Evolutionary conservation across 2,113 vertebrate species (phyloP), one percentile per base, ranked within the genome.

Genomic region (Puma concolor): DNA sequence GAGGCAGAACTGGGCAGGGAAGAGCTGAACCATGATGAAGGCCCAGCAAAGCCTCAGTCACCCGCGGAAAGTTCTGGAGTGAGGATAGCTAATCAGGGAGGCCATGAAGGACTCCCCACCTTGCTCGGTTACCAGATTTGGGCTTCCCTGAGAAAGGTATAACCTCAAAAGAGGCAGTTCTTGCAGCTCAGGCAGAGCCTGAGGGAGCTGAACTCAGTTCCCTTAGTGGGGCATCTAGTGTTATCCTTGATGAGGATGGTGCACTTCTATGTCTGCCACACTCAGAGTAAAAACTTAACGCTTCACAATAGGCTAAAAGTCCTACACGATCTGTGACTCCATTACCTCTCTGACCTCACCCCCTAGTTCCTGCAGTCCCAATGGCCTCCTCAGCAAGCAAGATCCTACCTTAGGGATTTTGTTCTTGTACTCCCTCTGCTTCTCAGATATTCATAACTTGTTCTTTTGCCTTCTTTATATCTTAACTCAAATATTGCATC

Each of bases 11-110:
- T 41, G 16, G 36, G 2, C 71, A 48, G 31, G n/a, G 25, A 85
- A n/a, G 48, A 64, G 5, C 0, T 44, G 14, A 74, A 25, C 15
- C 21, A 0, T 19, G 21, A 14, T 7, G 19, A 81, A 77, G 23
- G 2, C 5, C n/a, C 12, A 5, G 21, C 36, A 81, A 44, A 88
- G 50, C 8, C 1, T 25, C 67, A 16, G 19, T 16, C 48, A 80
- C 38, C 10, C 0, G 38, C 14, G 31, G 38, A 76, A 57, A 6
- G 29, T n/a, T 72, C 33, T 63, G 38, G 10, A 44, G 1, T 10
- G 1, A 27, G 12, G 3, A 1, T 1, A 3, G 23, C 4, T 57
- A 0, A 0, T 27, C 9, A 36, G 13, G 31, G 25, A 9, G 52
- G 23, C 14, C 16, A 11, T 27, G 6, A 29, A 66, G 71, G 41